Evolutionary conservation across 2,888 invertebrate genomes (phyloP).

Genomic region (Balanococcus diminutus): DNA sequence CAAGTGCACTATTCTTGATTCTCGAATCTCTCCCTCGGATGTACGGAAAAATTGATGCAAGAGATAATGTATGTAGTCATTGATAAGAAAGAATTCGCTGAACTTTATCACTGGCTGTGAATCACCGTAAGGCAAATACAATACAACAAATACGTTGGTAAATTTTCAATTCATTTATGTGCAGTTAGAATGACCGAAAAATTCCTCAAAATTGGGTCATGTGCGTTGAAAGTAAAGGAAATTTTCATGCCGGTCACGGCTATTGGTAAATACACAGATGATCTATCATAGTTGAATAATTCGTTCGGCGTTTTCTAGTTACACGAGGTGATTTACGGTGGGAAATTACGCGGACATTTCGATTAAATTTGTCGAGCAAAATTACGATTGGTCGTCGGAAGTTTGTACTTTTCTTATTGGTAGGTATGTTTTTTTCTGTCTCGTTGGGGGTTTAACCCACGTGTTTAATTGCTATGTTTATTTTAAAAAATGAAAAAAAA

Average conservation of each 20-base stretch:
- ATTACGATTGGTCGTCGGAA: neutral
- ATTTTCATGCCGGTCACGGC: constrained; percentile 8
- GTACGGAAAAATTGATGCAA: neutral
- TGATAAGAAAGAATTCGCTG: neutral
- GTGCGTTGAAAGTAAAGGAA: neutral
- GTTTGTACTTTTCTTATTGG: neutral
- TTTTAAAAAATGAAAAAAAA: no score
- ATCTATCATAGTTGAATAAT: constrained; percentile 22
- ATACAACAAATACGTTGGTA: no score
- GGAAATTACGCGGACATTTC: neutral
- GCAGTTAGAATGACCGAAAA: constrained; percentile 14
- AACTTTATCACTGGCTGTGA: neutral
- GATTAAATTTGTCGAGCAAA: neutral
- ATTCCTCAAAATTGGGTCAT: constrained; percentile 34
- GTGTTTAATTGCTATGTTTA: no score
- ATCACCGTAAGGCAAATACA: neutral
- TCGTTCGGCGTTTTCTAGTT: neutral
- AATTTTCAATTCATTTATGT: neutral
- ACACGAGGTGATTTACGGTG: constrained; percentile 18
- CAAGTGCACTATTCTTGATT: constrained; percentile 9
- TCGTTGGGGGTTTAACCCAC: no score
- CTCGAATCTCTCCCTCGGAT: no score
- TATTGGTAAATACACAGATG: constrained; percentile 2
- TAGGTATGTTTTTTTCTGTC: neutral
- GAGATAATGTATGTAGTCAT: neutral